These are phyloP conservation scores for Poeciliopsis turrubarensis DNA, from an alignment of 2,113 vertebrate genomes.

Conservation along the genomic window DNA sequence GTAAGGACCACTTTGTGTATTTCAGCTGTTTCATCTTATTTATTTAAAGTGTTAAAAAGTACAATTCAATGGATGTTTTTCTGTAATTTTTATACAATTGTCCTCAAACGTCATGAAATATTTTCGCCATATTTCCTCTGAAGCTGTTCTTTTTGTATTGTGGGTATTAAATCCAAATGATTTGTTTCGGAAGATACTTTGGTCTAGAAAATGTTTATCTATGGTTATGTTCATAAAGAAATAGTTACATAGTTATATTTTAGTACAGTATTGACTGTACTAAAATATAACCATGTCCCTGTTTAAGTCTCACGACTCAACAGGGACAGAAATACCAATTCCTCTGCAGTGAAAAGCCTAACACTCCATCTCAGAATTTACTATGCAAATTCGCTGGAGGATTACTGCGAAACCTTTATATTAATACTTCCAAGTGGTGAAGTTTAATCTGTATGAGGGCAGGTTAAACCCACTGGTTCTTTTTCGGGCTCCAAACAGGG, in stretches of 20 bases:
- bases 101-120: not conserved
- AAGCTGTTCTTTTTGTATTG: not conserved
- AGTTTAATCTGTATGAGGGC: constrained; percentile 5
- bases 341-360: not conserved
- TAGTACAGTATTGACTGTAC: not conserved
- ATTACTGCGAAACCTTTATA: not conserved
- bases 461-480: constrained; percentile 1
- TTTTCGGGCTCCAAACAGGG: not conserved
- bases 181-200: too few species aligned
- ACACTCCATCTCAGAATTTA: constrained; percentile 3
- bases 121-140: not conserved
- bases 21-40: too few species aligned
- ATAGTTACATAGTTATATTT: not conserved
- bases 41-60: too few species aligned
- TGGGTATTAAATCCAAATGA: not conserved
- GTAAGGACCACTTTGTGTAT: too few species aligned
- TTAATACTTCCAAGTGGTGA: constrained; percentile 6
- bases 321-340: not conserved
- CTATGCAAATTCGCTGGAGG: constrained; percentile 8
- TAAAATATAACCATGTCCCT: too few species aligned
- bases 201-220: too few species aligned
- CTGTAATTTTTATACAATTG: too few species aligned
- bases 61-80: too few species aligned
- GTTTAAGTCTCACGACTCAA: too few species aligned
- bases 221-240: too few species aligned